These are phyloP conservation scores for Lasioglossum leucozonium DNA, from an alignment of 2,888 invertebrate genomes.

Conservation along the genomic window DNA sequence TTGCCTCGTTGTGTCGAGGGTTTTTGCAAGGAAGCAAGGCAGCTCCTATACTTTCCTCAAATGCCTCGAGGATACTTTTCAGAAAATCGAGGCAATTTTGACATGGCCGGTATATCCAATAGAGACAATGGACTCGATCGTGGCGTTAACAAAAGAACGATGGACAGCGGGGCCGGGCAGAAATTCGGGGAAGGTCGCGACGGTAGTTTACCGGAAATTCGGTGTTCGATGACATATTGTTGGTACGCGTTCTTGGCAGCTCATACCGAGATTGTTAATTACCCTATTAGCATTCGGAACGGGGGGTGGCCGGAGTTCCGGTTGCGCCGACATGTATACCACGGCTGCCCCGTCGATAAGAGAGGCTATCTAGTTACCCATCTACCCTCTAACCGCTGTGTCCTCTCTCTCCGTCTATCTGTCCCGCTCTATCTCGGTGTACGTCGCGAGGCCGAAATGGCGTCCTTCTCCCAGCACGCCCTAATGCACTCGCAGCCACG, in stretches of 20 bases:
- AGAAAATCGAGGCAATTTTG: too few relatives aligned
- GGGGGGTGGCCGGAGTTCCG: conserved; percentile 60
- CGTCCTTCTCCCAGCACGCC: conserved; percentile 41
- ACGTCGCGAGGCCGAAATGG: neutral
- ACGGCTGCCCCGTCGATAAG: conserved; percentile 55
- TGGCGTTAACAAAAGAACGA: neutral
- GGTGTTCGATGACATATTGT: conserved; percentile 69
- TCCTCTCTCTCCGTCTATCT: conserved; percentile 8
- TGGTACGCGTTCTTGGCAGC: conserved; percentile 73
- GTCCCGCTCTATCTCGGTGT: neutral
- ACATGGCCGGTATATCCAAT: too few relatives aligned
- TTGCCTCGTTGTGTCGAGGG: too few relatives aligned
- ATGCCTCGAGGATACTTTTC: too few relatives aligned
- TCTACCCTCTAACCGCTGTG: conserved; percentile 56
- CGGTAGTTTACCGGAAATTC: conserved; percentile 55
- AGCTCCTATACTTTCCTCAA: too few relatives aligned
- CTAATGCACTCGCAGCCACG: conserved; percentile 58
- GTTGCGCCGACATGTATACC: conserved; percentile 50
- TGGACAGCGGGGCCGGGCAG: neutral
- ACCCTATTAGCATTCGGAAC: conserved; percentile 73
- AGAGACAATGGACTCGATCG: neutral
- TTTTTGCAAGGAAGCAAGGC: too few relatives aligned
- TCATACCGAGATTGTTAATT: conserved; percentile 76
- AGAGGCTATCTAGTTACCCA: conserved; percentile 58
- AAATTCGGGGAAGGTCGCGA: conserved; percentile 3